phyloP scores from a whole-genome alignment of 1,140 invertebrate genomes.

The Steinernema khuongi region DNA sequence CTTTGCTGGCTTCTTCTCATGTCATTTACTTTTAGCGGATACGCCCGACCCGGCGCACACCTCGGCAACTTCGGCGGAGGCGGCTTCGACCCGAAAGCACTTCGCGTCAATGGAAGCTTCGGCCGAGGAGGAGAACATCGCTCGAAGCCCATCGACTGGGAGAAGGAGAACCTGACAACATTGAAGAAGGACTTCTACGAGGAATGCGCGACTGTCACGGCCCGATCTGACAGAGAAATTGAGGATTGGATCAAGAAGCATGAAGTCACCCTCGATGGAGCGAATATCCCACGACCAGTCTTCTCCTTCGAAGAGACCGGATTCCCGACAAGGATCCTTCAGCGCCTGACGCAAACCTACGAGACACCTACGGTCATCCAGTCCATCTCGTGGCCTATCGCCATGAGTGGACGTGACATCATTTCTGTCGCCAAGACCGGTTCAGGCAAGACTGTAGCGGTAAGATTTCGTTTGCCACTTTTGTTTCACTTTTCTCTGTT shows the following conservation, averaged over 20 bases:
- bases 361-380: not conserved
- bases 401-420: slow-evolving; percentile 79
- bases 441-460: slow-evolving; percentile 75
- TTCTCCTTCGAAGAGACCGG: slow-evolving; percentile 3
- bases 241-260: slow-evolving; percentile 9
- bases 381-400: slow-evolving; percentile 63
- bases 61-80: too few relatives aligned
- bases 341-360: not conserved
- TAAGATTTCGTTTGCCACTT: slow-evolving; percentile 34
- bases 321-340: slow-evolving; percentile 62
- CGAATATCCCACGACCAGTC: not conserved
- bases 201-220: not conserved
- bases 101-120: too few relatives aligned
- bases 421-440: slow-evolving; percentile 86
- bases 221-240: not conserved
- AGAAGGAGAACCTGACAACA: not conserved
- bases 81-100: too few relatives aligned
- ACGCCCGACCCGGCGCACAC: too few relatives aligned
- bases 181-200: not conserved
- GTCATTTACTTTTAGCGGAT: too few relatives aligned
- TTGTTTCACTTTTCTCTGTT: not conserved
- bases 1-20: too few relatives aligned
- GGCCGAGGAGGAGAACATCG: too few relatives aligned
- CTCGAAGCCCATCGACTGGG: not conserved
- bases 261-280: slow-evolving; percentile 2